phyloP scores from a whole-genome alignment of 2,888 invertebrate genomes.

The Mythimna lalbum region DNA sequence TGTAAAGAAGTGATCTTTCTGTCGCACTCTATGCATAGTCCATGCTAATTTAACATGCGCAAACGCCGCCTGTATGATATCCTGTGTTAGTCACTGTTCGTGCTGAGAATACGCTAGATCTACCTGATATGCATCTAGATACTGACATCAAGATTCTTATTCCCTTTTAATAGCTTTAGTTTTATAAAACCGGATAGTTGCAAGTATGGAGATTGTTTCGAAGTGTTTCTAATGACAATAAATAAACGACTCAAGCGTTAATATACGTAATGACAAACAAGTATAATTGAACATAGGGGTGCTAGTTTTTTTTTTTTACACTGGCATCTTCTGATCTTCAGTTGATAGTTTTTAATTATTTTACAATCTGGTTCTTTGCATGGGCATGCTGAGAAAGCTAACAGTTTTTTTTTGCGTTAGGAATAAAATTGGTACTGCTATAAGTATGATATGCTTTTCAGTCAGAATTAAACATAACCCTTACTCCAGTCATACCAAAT shows the following conservation, averaged over 20 bases:
- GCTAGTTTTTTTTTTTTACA: too few relatives aligned
- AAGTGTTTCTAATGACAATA: constrained; percentile 1
- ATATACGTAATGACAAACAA: too few relatives aligned
- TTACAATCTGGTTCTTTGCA: too few relatives aligned
- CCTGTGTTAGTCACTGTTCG: constrained; percentile 60
- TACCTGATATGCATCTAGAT: constrained; percentile 57
- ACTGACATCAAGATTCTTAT: constrained; percentile 39
- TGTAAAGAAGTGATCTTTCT: background rate
- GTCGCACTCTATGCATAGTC: constrained; percentile 17
- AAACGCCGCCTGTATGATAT: constrained; percentile 45
- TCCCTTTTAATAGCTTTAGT: constrained; percentile 32
- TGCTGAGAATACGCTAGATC: constrained; percentile 50
- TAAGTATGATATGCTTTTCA: background rate
- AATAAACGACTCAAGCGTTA: background rate
- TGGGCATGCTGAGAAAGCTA: too few relatives aligned
- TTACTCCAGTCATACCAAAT: background rate
- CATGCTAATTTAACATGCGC: constrained; percentile 49
- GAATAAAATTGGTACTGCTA: too few relatives aligned
- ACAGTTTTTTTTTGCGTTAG: too few relatives aligned
- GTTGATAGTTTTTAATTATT: too few relatives aligned
- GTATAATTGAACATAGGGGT: too few relatives aligned
- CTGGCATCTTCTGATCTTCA: too few relatives aligned
- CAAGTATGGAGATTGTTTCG: constrained; percentile 2
- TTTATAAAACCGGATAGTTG: constrained; percentile 33
- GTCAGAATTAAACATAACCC: background rate